Evolutionary conservation across 1,140 invertebrate species (phyloP).

Genomic region (Papilio dardanus): DNA sequence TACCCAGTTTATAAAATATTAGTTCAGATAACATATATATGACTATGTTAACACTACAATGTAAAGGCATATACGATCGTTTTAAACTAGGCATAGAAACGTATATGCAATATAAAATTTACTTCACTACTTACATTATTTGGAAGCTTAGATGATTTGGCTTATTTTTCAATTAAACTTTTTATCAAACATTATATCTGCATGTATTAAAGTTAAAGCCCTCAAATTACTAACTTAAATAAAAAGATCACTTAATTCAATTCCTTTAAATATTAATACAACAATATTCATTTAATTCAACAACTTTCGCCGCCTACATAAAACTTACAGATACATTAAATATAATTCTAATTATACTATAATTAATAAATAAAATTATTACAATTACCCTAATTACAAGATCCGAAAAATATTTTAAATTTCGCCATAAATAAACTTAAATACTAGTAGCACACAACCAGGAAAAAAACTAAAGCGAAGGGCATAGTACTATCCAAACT

Average conservation of each 20-base stretch:
- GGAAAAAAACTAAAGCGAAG: neutral
- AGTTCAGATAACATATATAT: neutral
- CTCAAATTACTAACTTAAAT: neutral
- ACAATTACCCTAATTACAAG: neutral
- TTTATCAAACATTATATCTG: neutral
- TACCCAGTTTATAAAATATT: neutral
- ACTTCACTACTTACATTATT: neutral
- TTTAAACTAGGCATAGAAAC: neutral
- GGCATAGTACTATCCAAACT: neutral
- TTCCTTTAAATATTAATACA: neutral
- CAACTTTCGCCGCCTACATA: neutral
- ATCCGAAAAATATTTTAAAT: neutral
- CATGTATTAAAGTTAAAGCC: neutral
- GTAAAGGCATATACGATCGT: neutral
- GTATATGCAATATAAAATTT: neutral
- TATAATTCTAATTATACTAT: neutral
- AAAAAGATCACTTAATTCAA: neutral
- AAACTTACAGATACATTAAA: neutral
- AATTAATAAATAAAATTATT: neutral
- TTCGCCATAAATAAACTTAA: neutral
- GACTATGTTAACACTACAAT: neutral
- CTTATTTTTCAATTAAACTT: neutral
- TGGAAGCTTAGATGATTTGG: neutral
- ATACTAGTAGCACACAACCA: neutral
- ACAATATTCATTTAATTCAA: neutral